Conservation (phyloP, 2,113 vertebrate genomes). For the Microcebus ravelobensis region DNA sequence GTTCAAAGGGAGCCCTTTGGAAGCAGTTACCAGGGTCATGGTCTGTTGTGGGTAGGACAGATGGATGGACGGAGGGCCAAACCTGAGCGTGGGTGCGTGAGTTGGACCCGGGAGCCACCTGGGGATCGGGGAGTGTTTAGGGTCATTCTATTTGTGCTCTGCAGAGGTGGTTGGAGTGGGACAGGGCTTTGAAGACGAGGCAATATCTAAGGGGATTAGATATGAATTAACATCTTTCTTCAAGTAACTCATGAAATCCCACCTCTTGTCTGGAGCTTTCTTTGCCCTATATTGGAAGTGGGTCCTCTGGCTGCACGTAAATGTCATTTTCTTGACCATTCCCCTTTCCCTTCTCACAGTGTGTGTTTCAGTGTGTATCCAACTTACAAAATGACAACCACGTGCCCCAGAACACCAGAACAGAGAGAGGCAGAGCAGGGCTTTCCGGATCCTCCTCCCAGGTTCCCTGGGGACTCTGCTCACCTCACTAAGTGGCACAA, state of each 20-base stretch:
- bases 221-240: neutral
- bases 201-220: neutral
- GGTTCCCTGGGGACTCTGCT: neutral
- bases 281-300: neutral
- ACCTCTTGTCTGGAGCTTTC: neutral
- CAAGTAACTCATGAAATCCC: neutral
- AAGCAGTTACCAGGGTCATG: neutral
- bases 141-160: neutral
- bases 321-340: neutral
- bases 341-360: neutral
- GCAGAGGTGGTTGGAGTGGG: neutral
- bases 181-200: neutral
- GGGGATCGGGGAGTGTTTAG: neutral
- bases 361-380: neutral
- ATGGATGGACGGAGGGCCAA: rapidly evolving
- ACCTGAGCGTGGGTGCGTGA: rapidly evolving
- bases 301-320: neutral
- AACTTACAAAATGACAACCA: neutral
- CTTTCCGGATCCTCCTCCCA: no score
- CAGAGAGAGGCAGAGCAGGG: neutral
- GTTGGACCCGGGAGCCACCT: neutral
- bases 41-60: neutral
- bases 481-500: rapidly evolving
- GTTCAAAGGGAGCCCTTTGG: neutral
- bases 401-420: neutral